These are phyloP conservation scores for Pitta sordida DNA, from an alignment of 2,113 vertebrate genomes.

Conservation along the genomic window DNA sequence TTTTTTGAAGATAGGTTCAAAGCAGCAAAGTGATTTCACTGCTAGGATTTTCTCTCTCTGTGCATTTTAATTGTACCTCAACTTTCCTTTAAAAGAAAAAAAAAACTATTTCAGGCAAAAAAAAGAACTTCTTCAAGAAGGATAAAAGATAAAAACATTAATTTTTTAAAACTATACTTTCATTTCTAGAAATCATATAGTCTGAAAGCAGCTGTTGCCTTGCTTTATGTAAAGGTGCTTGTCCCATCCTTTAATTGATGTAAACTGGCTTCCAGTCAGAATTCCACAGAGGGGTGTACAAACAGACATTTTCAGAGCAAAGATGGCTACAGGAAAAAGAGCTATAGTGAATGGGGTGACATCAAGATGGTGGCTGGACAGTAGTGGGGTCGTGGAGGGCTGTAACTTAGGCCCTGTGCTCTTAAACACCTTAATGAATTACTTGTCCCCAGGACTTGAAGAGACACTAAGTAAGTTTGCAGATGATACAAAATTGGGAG, in stretches of 20 bases:
- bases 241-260: background rate
- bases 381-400: fast-evolving
- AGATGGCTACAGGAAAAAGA: background rate
- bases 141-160: background rate
- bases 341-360: background rate
- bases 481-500: background rate
- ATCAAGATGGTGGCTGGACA: background rate
- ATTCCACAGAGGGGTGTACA: background rate
- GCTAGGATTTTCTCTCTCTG: background rate
- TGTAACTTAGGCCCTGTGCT: background rate
- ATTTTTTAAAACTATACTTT: background rate
- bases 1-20: background rate
- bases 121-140: background rate
- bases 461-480: background rate
- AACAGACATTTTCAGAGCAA: background rate
- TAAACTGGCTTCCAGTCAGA: background rate
- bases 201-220: background rate
- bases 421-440: background rate
- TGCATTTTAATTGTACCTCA: background rate
- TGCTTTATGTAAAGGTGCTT: background rate
- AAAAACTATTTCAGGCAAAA: background rate
- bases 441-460: background rate
- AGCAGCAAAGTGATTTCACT: background rate
- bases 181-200: background rate
- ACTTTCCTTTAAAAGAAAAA: background rate